Evolutionary conservation across 2,888 invertebrate species (phyloP), one percentile per base, ranked within the genome.

Genomic region (Aphidoletes aphidimyza): DNA sequence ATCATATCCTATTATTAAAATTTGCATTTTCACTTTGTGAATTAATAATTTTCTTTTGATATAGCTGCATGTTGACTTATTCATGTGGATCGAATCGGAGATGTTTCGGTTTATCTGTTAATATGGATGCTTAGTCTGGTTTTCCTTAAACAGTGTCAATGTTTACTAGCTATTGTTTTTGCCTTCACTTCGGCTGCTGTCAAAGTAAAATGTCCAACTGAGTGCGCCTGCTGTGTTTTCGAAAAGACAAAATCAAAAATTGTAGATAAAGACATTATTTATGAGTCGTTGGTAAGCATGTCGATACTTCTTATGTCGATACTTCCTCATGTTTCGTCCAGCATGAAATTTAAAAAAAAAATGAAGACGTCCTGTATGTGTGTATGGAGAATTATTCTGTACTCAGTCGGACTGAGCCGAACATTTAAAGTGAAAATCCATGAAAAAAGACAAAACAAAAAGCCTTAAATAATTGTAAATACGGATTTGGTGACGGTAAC

Each of bases 341-440:
- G 54, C n/a, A n/a, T 9, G 42, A 9, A 9, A 42, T 42, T 14
- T 6, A 42, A 42, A 14, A 42, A 14, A 6, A 14, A 42, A 42
- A 69, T 69, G 11, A 30, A 69, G 69, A 69, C 69, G 14, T 3
- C 0, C 14, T 30, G 14, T 30, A 30, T 30, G 69, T 30, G 11
- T 14, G 5, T 30, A 30, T 30, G 17, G 69, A 69, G 69, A 69
- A 30, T 69, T 69, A 69, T 69, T 34, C 34, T 14, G 69, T 69
- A 69, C 69, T 69, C 69, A 69, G 69, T 30, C 69, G 34, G 69
- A 69, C 69, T 69, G 69, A 69, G 30, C 69, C 11, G 30, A 26
- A 17, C 69, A 69, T 69, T 69, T 69, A 34, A 69, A 69, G 69
- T 69, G 69, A 69, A 69, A 69, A 69, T 69, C 34, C 11, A 30